A percentile compares a stretch with the other conserved stretches of the same genome.
phyloP scores from a whole-genome alignment of 1,140 invertebrate species.

The Conus betulinus region DNA sequence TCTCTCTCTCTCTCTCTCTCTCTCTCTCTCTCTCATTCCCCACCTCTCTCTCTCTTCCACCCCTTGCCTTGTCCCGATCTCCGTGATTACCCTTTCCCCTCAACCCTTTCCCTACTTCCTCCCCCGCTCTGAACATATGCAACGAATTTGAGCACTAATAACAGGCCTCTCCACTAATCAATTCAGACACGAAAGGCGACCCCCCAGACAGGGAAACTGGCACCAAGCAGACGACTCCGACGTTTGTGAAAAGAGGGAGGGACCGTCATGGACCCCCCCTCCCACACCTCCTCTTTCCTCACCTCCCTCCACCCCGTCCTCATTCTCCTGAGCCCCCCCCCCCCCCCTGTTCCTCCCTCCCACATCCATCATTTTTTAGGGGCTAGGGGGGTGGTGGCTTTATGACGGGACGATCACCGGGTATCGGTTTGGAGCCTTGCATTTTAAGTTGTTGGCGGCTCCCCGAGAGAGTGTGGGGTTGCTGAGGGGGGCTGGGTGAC shows the following conservation, averaged over 20 bases:
- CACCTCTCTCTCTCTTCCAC: too few relatives aligned
- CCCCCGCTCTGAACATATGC: too few relatives aligned
- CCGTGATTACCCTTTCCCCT: too few relatives aligned
- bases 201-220: neutral
- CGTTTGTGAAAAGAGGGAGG: too few relatives aligned
- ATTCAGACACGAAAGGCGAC: neutral
- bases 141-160: neutral
- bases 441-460: neutral
- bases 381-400: neutral
- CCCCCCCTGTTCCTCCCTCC: neutral
- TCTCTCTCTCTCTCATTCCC: too few relatives aligned
- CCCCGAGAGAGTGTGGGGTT: neutral
- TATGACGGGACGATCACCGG: neutral
- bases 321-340: neutral
- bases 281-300: too few relatives aligned
- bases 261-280: too few relatives aligned
- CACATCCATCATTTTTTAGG: neutral
- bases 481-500: neutral
- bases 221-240: neutral
- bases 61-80: too few relatives aligned
- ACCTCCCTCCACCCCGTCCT: too few relatives aligned
- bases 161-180: neutral
- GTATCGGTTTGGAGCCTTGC: neutral
- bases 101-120: too few relatives aligned
- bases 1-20: too few relatives aligned